Conservation (phyloP, 2,113 vertebrate species). For the Eptatretus burgeri region DNA sequence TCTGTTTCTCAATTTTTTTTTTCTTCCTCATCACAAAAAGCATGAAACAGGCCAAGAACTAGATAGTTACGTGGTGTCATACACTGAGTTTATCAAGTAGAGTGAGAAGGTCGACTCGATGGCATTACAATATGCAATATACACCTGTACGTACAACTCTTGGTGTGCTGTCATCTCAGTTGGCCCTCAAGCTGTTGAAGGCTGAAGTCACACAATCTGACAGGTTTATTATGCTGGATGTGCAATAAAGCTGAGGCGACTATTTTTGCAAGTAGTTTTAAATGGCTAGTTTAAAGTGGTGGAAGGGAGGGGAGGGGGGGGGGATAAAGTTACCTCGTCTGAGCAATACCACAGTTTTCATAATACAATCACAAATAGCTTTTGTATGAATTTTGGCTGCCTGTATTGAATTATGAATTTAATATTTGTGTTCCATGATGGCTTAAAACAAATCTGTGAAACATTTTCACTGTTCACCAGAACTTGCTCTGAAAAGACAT, state of each 20-base stretch:
- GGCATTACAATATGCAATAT: not conserved
- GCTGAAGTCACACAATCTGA: too few relatives aligned
- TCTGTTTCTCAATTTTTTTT: too few relatives aligned
- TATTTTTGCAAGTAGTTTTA: not conserved
- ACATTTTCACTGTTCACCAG: not conserved
- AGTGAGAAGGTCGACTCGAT: not conserved
- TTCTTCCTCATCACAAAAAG: too few relatives aligned
- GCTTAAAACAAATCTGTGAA: not conserved
- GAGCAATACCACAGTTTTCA: conserved; percentile 2
- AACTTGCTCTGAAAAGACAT: too few relatives aligned
- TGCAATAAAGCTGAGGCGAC: conserved; percentile 6
- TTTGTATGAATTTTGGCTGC: not conserved
- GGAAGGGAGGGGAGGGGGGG: not conserved
- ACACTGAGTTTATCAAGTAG: not conserved
- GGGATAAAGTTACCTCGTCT: not conserved
- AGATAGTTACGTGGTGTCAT: not conserved
- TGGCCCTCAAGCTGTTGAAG: too few relatives aligned
- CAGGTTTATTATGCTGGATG: not conserved
- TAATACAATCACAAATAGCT: not conserved
- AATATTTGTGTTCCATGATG: not conserved
- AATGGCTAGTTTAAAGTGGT: not conserved
- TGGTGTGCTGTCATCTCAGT: not conserved
- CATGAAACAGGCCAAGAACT: not conserved
- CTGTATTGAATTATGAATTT: not conserved
- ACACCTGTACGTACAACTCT: not conserved